Percentiles rank a stretch among this genome's conserved stretches.
Evolutionary conservation across 2,797 vertebrate genomes (phyloP).

Genomic region (Pseudocheirus occidentalis): DNA sequence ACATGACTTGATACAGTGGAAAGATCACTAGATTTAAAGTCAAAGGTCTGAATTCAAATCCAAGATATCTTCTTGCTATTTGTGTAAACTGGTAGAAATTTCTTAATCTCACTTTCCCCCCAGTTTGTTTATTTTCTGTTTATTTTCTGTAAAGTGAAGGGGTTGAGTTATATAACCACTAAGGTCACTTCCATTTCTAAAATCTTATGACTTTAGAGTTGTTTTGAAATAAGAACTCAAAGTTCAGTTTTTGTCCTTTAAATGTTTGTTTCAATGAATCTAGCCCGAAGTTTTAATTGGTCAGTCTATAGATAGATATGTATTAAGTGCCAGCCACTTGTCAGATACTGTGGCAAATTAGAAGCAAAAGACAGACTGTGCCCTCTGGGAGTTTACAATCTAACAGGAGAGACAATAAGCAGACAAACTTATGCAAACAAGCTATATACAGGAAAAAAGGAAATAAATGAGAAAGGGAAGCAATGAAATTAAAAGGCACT

Average conservation of each 20-base stretch:
- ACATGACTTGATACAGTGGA: conserved; percentile 2
- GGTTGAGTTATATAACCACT: neutral
- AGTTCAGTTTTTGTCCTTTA: neutral
- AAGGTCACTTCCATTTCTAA: neutral
- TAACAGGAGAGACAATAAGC: neutral
- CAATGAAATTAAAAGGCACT: neutral
- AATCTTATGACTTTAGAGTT: neutral
- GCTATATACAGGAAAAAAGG: neutral
- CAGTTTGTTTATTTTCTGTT: neutral
- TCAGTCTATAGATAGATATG: neutral
- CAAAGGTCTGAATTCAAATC: neutral
- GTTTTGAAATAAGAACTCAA: neutral
- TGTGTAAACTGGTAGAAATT: neutral
- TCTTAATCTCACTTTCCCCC: neutral
- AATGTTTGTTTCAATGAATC: neutral
- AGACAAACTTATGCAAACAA: neutral
- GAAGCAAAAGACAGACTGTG: neutral
- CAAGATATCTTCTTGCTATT: neutral
- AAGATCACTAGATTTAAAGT: conserved; percentile 1
- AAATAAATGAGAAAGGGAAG: neutral
- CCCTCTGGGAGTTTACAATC: neutral
- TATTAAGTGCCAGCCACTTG: neutral
- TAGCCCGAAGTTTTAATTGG: neutral
- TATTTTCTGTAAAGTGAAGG: neutral
- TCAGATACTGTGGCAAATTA: neutral